A percentile compares a stretch with the other conserved stretches of the same genome.
Conservation (phyloP, 2,888 invertebrate species). For the Cepaea hortensis region DNA sequence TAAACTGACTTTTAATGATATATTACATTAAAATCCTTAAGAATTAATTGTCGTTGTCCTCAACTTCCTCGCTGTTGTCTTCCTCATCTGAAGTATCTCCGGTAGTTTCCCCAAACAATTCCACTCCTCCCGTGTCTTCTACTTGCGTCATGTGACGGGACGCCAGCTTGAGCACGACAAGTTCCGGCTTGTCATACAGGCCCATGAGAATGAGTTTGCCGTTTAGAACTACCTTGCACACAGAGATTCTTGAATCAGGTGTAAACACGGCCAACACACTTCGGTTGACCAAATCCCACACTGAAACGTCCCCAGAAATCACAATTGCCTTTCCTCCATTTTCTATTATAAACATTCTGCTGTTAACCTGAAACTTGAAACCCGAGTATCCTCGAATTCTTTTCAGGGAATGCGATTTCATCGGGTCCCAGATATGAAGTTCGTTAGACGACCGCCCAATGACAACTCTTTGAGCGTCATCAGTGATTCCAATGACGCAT, state of each 20-base stretch:
- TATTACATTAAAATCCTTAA: neutral
- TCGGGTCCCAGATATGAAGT: constrained; percentile 73
- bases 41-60: constrained; percentile 10
- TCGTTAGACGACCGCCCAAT: constrained; percentile 71
- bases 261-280: constrained; percentile 70
- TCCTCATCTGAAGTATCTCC: constrained; percentile 66
- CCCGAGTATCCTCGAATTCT: constrained; percentile 67
- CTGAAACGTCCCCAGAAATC: constrained; percentile 72
- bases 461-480: constrained; percentile 68
- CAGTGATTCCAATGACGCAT: constrained; percentile 70
- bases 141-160: constrained; percentile 55
- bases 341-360: constrained; percentile 69
- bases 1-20: too few relatives aligned
- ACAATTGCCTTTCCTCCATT: constrained; percentile 67
- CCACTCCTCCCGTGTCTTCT: constrained; percentile 58
- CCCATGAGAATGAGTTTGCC: constrained; percentile 70
- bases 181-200: constrained; percentile 68
- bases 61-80: constrained; percentile 62
- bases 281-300: constrained; percentile 72
- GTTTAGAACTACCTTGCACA: constrained; percentile 65
- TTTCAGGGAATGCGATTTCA: constrained; percentile 59
- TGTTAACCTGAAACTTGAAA: constrained; percentile 59
- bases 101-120: constrained; percentile 66
- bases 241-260: constrained; percentile 71
- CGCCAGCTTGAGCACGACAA: constrained; percentile 64